phyloP scores from a whole-genome alignment of 2,113 vertebrate genomes.

The Malurus elegans region DNA sequence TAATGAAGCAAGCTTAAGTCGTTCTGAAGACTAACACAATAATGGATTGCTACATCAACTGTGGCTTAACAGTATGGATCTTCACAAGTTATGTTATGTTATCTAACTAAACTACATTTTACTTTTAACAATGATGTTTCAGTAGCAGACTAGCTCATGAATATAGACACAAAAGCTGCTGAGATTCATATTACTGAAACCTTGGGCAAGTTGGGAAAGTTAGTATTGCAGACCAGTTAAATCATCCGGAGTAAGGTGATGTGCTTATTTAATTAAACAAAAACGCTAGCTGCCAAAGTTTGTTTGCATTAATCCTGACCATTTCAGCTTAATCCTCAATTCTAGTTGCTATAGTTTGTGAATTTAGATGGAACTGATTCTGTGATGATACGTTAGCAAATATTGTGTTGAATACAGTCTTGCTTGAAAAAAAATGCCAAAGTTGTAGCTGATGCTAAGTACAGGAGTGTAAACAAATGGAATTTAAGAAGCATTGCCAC shows the following conservation, averaged over 20 bases:
- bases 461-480: conserved; percentile 3
- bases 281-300: conserved; percentile 39
- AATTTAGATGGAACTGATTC: conserved; percentile 67
- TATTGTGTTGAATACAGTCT: conserved; percentile 61
- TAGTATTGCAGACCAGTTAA: conserved; percentile 59
- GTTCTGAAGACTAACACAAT: conserved; percentile 84
- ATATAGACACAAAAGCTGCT: conserved; percentile 76
- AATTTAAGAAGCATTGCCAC: conserved; percentile 50
- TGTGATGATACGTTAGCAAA: conserved; percentile 69
- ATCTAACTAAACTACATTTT: conserved; percentile 52
- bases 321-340: conserved; percentile 50
- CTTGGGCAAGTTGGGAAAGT: conserved; percentile 65
- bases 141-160: conserved; percentile 78
- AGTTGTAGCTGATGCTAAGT: not conserved
- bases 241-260: conserved; percentile 65
- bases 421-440: conserved; percentile 25
- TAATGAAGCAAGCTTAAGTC: conserved; percentile 83
- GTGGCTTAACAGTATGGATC: conserved; percentile 74
- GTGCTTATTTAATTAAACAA: conserved; percentile 39
- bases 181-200: conserved; percentile 63
- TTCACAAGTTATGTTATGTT: conserved; percentile 65
- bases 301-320: conserved; percentile 23
- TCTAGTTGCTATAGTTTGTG: conserved; percentile 43
- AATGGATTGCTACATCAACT: conserved; percentile 74
- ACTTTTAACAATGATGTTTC: conserved; percentile 67